Conservation (phyloP, 2,113 vertebrate species). For the Nothobranchius furzeri region DNA sequence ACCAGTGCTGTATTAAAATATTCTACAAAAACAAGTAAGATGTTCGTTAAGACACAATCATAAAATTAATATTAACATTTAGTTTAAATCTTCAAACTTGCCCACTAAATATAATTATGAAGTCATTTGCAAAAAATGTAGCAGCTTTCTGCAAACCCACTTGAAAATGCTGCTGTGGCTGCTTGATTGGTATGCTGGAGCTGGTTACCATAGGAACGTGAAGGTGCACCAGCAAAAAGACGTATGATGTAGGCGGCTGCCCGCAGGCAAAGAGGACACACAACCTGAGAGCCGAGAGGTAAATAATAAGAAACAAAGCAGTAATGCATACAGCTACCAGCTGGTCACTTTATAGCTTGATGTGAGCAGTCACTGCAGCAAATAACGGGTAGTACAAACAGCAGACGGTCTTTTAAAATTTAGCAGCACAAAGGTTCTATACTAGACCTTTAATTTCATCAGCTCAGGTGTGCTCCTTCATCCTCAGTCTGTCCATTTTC, state of each 20-base stretch:
- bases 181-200: slow-evolving; percentile 56
- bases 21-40: neutral
- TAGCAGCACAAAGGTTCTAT: neutral
- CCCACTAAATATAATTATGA: slow-evolving; percentile 40
- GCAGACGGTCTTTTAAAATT: neutral
- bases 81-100: neutral
- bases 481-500: slow-evolving; percentile 7
- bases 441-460: slow-evolving; percentile 1
- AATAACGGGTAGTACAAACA: neutral
- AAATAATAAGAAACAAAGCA: slow-evolving; percentile 38
- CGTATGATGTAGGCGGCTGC: slow-evolving; percentile 59
- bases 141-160: slow-evolving; percentile 44
- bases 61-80: neutral
- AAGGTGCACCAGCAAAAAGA: slow-evolving; percentile 58
- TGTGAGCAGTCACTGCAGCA: slow-evolving; percentile 20
- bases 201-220: slow-evolving; percentile 69
- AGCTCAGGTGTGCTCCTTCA: slow-evolving; percentile 1
- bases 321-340: slow-evolving; percentile 27
- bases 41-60: neutral
- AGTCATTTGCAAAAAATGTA: slow-evolving; percentile 49
- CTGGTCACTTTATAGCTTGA: slow-evolving; percentile 23
- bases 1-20: neutral
- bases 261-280: slow-evolving; percentile 57
- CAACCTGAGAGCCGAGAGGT: slow-evolving; percentile 53
- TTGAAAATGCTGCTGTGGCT: slow-evolving; percentile 54